Evolutionary conservation across 2,113 vertebrate genomes (phyloP).

Genomic region (Eublepharis macularius): DNA sequence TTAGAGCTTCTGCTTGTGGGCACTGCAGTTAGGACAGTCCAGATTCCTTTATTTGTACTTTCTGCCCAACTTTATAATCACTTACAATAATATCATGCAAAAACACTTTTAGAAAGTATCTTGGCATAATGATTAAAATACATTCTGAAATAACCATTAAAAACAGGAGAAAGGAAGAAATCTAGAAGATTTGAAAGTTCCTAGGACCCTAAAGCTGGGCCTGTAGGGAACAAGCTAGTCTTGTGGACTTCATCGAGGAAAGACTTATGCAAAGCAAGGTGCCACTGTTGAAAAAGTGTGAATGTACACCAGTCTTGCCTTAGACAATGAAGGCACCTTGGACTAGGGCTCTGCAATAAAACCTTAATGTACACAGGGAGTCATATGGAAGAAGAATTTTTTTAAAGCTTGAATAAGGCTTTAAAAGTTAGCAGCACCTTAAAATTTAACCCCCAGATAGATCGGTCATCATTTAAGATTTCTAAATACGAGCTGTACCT

Average conservation of each 20-base stretch:
- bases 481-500: neutral
- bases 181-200: neutral
- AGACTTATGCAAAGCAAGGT: neutral
- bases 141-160: neutral
- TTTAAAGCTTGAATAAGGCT: neutral
- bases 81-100: neutral
- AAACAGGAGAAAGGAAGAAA: neutral
- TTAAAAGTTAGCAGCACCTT: neutral
- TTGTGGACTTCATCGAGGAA: neutral
- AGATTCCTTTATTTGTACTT: neutral
- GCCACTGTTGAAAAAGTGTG: neutral
- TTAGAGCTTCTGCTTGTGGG: neutral
- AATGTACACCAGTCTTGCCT: no score
- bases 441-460: neutral
- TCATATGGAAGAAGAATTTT: neutral
- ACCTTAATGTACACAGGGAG: no score
- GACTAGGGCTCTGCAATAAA: neutral
- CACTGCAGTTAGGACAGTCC: neutral
- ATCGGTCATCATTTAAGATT: neutral
- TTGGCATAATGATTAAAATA: neutral
- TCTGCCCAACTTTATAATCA: neutral
- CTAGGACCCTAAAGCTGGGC: no score
- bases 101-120: neutral
- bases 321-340: neutral
- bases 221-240: neutral